These are phyloP conservation scores for Nomada flava DNA, from an alignment of 2,888 invertebrate genomes.

Conservation along the genomic window DNA sequence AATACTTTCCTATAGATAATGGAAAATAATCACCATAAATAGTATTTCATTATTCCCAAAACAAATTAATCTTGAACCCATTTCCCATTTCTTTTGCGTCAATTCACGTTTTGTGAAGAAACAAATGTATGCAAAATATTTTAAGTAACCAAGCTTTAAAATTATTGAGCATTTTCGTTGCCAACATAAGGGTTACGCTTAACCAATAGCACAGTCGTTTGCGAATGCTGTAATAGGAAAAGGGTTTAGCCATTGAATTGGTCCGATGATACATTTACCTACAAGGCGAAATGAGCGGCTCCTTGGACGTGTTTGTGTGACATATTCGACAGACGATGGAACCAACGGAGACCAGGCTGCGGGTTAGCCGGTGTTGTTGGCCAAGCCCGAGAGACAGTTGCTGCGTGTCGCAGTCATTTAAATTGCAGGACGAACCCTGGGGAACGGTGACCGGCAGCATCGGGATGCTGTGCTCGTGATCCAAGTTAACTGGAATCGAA, in stretches of 20 bases:
- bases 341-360: slow-evolving; percentile 84
- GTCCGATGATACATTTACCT: slow-evolving; percentile 74
- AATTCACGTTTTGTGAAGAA: no score
- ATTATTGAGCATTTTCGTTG: no score
- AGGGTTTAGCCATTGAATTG: neutral
- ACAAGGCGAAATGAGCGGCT: slow-evolving; percentile 87
- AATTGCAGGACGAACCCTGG: slow-evolving; percentile 71
- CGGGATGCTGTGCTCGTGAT: slow-evolving; percentile 72
- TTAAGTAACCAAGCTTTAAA: no score
- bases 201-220: no score
- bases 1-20: no score
- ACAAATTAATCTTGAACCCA: no score
- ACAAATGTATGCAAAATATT: no score
- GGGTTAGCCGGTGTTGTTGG: slow-evolving; percentile 72
- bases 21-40: no score
- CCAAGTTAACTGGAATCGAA: slow-evolving; percentile 73
- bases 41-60: no score
- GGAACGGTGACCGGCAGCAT: slow-evolving; percentile 72
- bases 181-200: no score
- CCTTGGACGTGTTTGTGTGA: slow-evolving; percentile 84
- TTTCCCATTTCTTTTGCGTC: no score
- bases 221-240: neutral
- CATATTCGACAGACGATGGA: slow-evolving; percentile 89
- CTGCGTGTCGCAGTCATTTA: slow-evolving; percentile 73
- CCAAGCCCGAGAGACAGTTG: slow-evolving; percentile 70